phyloP scores from a whole-genome alignment of 2,113 vertebrate species.

The Ageneiosus marmoratus region DNA sequence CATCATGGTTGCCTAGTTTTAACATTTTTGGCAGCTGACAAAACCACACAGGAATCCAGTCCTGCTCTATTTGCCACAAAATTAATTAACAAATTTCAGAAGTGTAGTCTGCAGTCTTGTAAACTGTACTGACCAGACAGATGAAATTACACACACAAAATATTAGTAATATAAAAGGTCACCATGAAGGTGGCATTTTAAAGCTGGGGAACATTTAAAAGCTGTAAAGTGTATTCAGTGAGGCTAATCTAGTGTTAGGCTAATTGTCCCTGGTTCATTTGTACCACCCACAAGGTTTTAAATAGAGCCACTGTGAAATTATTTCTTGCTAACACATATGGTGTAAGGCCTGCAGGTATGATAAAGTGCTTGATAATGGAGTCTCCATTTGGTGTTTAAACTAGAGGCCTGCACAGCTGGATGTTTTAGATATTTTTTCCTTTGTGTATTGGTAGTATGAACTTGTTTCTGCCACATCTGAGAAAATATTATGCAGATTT shows the following conservation, averaged over 20 bases:
- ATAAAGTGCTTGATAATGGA: background rate
- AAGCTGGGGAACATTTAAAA: background rate
- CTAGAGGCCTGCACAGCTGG: background rate
- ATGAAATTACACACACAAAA: background rate
- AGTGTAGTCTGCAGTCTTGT: background rate
- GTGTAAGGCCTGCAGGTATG: background rate
- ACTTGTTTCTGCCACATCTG: too few species aligned
- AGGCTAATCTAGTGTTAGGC: background rate
- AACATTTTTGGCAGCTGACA: constrained; percentile 18
- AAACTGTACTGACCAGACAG: constrained; percentile 2
- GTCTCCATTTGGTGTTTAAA: background rate
- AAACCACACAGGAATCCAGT: constrained; percentile 20
- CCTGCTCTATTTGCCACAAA: constrained; percentile 12
- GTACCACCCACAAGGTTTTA: constrained; percentile 14
- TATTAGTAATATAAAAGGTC: background rate
- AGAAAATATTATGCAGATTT: background rate
- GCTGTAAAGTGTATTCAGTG: background rate
- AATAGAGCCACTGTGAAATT: background rate
- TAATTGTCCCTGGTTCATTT: background rate
- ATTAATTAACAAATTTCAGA: constrained; percentile 14
- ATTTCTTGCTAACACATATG: background rate
- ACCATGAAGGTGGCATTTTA: background rate
- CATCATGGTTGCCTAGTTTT: constrained; percentile 20
- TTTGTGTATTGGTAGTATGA: too few species aligned
- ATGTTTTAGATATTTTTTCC: background rate